A percentile compares a stretch with the other conserved stretches of the same genome.
Conservation (phyloP, 2,888 invertebrate genomes). For the Pseudococcus longispinus region DNA sequence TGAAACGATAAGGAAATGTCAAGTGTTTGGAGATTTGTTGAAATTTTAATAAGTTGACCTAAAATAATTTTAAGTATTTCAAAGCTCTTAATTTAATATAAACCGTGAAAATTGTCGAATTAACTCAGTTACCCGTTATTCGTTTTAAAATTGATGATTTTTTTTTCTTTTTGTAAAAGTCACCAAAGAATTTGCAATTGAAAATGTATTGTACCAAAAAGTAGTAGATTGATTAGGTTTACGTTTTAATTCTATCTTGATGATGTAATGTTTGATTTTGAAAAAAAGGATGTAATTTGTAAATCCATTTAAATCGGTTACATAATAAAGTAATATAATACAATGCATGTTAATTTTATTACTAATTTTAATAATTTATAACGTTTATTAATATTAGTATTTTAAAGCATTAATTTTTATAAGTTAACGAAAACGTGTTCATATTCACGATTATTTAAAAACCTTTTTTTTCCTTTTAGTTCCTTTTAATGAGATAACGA, state of each 20-base stretch:
- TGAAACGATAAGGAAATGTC: neutral
- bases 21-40: neutral
- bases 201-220: constrained; percentile 9
- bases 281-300: constrained; percentile 2
- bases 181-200: constrained; percentile 14
- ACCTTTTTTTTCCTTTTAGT: neutral
- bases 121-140: neutral
- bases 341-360: constrained; percentile 43
- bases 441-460: constrained; percentile 2
- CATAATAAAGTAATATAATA: constrained; percentile 40
- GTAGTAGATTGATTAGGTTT: neutral
- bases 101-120: neutral
- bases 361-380: constrained; percentile 46
- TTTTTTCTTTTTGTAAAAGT: neutral
- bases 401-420: neutral
- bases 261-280: neutral
- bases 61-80: neutral
- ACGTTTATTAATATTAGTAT: constrained; percentile 20
- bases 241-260: neutral
- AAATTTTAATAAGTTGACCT: neutral
- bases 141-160: neutral
- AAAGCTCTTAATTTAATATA: neutral
- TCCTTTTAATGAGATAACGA: constrained; percentile 18
- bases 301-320: neutral
- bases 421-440: constrained; percentile 45